Percentiles rank a stretch among this genome's conserved stretches.
phyloP scores from a whole-genome alignment of 2,113 vertebrate species.

The Reinhardtius hippoglossoides region DNA sequence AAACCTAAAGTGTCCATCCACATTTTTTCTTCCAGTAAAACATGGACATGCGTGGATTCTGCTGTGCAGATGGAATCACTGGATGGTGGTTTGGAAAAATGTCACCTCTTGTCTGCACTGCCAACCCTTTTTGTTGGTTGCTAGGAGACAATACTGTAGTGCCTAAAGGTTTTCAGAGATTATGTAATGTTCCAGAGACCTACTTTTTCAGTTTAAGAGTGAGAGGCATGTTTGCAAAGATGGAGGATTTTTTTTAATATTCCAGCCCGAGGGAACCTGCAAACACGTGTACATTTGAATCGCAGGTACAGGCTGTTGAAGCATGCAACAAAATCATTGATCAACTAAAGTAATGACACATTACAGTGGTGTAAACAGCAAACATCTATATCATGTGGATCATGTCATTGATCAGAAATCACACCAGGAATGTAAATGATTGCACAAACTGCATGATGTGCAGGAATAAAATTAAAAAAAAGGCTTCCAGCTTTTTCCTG shows the following conservation, averaged over 20 bases:
- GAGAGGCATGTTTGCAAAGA: constrained; percentile 30
- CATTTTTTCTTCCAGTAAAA: constrained; percentile 9
- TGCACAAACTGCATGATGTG: constrained; percentile 22
- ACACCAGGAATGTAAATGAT: not conserved
- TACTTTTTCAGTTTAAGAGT: constrained; percentile 53
- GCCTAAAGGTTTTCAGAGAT: constrained; percentile 75
- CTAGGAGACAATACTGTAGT: constrained; percentile 78
- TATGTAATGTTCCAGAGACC: constrained; percentile 58
- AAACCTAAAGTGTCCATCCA: not conserved
- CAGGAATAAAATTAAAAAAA: constrained; percentile 7
- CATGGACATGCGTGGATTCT: constrained; percentile 8
- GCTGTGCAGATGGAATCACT: constrained; percentile 43
- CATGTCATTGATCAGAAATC: not conserved
- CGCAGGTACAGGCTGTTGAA: not conserved
- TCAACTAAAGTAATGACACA: not conserved
- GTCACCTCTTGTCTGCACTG: constrained; percentile 62
- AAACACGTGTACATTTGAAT: not conserved
- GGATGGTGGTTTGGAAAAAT: constrained; percentile 65
- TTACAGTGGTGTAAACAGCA: not conserved
- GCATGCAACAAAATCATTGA: not conserved
- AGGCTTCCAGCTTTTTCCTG: not conserved
- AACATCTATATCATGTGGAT: not conserved
- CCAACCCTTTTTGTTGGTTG: constrained; percentile 75
- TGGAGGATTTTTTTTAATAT: not conserved
- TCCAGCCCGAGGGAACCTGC: not conserved